These are phyloP conservation scores for Brachionichthys hirsutus DNA, from an alignment of 2,113 vertebrate genomes.

Conservation along the genomic window DNA sequence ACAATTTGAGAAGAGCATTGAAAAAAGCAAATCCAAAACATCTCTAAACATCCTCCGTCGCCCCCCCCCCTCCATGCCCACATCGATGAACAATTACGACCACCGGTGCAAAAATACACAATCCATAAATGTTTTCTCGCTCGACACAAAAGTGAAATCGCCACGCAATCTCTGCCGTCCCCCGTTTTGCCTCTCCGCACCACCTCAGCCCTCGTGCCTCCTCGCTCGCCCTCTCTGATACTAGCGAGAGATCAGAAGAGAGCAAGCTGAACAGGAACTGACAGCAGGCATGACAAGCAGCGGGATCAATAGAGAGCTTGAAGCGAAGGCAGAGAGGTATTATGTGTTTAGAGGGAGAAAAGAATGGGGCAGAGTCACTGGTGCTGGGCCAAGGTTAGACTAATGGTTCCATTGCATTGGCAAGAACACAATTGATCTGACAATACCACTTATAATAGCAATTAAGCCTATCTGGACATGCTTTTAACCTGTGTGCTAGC, in stretches of 20 bases:
- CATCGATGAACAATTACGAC: slow-evolving; percentile 60
- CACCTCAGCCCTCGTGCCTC: slow-evolving; percentile 11
- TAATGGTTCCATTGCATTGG: slow-evolving; percentile 67
- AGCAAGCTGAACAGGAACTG: slow-evolving; percentile 59
- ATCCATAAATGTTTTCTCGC: slow-evolving; percentile 39
- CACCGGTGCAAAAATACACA: slow-evolving; percentile 31
- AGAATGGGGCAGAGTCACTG: slow-evolving; percentile 15
- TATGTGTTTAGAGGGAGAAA: slow-evolving; percentile 28
- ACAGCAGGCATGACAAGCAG: slow-evolving; percentile 77
- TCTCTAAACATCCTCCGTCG: slow-evolving; percentile 25
- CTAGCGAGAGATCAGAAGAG: slow-evolving; percentile 57
- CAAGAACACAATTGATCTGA: slow-evolving; percentile 70
- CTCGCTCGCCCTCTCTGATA: slow-evolving; percentile 33
- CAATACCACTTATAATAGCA: slow-evolving; percentile 69
- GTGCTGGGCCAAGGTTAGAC: slow-evolving; percentile 71
- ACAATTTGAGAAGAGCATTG: slow-evolving; percentile 48
- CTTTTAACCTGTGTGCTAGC: slow-evolving; percentile 57
- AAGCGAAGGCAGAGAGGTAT: slow-evolving; percentile 39
- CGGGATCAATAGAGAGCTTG: slow-evolving; percentile 71
- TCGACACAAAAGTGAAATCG: slow-evolving; percentile 37
- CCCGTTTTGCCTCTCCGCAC: background rate
- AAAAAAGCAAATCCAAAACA: slow-evolving; percentile 50
- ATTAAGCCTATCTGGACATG: slow-evolving; percentile 49
- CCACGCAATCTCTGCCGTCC: slow-evolving; percentile 19
- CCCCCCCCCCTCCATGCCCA: slow-evolving; percentile 3